Base-by-base conservation (phyloP, 2,113 vertebrate species). In the Athene cunicularia region DNA sequence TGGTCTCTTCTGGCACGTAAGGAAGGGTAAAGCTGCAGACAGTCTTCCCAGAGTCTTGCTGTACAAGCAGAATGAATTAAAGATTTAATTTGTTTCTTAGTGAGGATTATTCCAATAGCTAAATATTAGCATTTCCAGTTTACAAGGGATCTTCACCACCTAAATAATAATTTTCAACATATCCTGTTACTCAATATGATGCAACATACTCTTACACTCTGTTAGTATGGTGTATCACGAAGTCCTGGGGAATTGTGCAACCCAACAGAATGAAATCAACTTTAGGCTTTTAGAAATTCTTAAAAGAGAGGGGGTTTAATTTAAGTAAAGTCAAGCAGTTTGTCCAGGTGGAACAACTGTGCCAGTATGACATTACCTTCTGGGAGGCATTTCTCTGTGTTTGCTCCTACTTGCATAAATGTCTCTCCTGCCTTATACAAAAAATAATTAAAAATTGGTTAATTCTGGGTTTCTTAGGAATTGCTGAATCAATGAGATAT, bases 111-210 rank as follows among this genome's bases (percentile, higher is more conserved):
- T 77, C 27, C 3, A 3, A 47, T 63, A 41, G 17, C 43, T 67
- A 30, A 14, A 13, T 58, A 32, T 43, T 45, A 70, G 30, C 11
- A 49, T 28, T 77, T 60, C 53, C 22, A 52, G 68, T 93, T 93
- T 64, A 80, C 18, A 80, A 63, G 49, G 60, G 72, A 45, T 37
- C 16, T 64, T 53, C 30, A 27, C 66, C 49, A 28, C 32, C 13
- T 53, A 75, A 63, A 63, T 45, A n/a, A 56, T 32, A 0, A 5
- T 80, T 97, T 95, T 96, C 93, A 82, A 87, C 95, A 95, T 9
- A 93, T 82, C 94, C 84, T 19, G 45, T 97, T 97, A 59, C 89
- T 93, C 84, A 91, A n/a, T 33, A 33, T 33, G 73, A 64, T 32
- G 91, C 80, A 95, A 95, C 26, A 3, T 13, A 26, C 37, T 6